These are phyloP conservation scores for Drosophila sturtevanti DNA, from an alignment of 1,140 invertebrate species.

Conservation along the genomic window DNA sequence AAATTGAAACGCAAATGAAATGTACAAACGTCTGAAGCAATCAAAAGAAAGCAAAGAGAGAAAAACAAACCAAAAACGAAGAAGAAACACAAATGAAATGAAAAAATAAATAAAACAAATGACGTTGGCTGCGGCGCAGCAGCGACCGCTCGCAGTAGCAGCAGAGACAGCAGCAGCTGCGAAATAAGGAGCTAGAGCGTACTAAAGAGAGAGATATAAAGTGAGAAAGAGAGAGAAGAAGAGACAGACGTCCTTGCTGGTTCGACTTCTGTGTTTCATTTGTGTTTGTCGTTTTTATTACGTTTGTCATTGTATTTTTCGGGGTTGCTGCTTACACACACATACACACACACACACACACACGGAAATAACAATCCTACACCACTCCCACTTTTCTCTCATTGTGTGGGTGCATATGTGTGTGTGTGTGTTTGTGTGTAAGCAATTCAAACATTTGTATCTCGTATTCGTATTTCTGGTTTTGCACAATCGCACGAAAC, in stretches of 20 bases:
- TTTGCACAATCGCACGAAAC: conserved; percentile 71
- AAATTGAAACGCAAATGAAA: conserved; percentile 80
- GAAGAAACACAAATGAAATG: conserved; percentile 79
- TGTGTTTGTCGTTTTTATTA: conserved; percentile 75
- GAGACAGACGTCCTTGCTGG: conserved; percentile 52
- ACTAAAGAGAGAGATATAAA: conserved; percentile 9
- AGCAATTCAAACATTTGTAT: conserved; percentile 67
- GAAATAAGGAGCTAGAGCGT: conserved; percentile 25
- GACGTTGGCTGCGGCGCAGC: conserved; percentile 17
- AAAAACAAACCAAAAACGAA: conserved; percentile 59
- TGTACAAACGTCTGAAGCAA: conserved; percentile 47
- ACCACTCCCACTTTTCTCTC: conserved; percentile 71
- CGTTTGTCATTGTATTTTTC: conserved; percentile 79
- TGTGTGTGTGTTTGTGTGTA: conserved; percentile 44
- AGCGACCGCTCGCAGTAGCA: not conserved
- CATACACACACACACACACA: conserved; percentile 32
- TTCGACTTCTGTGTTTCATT: conserved; percentile 58
- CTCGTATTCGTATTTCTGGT: conserved; percentile 68
- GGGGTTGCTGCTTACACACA: conserved; percentile 67
- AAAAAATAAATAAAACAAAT: conserved; percentile 30
- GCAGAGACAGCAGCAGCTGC: conserved; percentile 1
- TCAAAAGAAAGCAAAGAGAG: conserved; percentile 60
- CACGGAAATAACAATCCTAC: conserved; percentile 62
- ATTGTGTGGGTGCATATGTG: conserved; percentile 50
- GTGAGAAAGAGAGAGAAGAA: conserved; percentile 21